Evolutionary conservation across 2,797 vertebrate genomes (phyloP), one percentile per base, ranked within the genome.

Genomic region (Pogoniulus pusillus): DNA sequence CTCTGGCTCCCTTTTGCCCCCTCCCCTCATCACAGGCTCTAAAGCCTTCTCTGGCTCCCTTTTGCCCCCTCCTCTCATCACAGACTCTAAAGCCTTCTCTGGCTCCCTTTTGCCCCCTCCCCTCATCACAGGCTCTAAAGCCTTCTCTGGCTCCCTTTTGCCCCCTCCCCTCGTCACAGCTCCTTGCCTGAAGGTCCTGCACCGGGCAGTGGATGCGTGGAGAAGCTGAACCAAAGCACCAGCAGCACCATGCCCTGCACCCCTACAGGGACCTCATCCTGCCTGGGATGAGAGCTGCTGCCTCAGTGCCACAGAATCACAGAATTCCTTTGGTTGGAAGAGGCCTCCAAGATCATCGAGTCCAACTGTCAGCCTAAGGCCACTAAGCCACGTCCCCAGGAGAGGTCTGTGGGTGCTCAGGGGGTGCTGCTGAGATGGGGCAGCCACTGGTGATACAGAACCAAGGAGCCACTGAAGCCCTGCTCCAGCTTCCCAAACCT

Each of bases 181-280:
- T 66, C 39, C 29, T 11, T 11, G 53, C 41, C 16, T 9, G 5
- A 3, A 9, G 63, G 23, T 62, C 34, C 76, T 7, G 1, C 13
- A 2, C 16, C 2, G 8, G n/a, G 35, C 32, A 65, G 18, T 2
- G 6, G 34, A 9, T 0, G 18, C 41, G 10, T 6, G 27, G 30
- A 65, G 51, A 72, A 75, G 27, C 10, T 2, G 5, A 74, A 30
- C 37, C 63, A 64, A 43, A 73, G 34, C 58, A 49, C 7, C 2
- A 8, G 12, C 37, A 49, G 3, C 3, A 19, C 45, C 69, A 14
- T 1, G 2, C 32, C 53, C 14, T 0, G 2, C 64, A 30, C 0
- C 2, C 4, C 34, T 45, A 6, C 3, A 3, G 78, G 18, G 60
- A 69, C 20, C 16, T 13, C 15, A 2, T 32, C 63, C 64, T 1